These are phyloP conservation scores for Ylistrum balloti DNA, from an alignment of 1,140 invertebrate species.

Conservation along the genomic window DNA sequence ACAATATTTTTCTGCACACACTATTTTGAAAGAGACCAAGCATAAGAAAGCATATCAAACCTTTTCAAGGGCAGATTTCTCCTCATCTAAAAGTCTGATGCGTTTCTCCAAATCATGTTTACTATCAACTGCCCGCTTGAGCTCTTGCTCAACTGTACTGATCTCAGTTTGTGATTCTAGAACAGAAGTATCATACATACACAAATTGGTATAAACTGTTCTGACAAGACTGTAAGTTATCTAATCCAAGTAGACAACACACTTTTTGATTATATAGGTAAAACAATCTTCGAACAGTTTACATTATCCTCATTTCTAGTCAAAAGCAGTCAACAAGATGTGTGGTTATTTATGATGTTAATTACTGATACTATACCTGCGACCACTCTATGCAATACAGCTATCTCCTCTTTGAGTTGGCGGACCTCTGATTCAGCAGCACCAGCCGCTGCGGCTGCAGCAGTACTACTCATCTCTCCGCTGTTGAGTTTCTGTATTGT, in stretches of 20 bases:
- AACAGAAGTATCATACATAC: slow-evolving; percentile 60
- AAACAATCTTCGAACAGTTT: too few relatives aligned
- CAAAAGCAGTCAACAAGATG: too few relatives aligned
- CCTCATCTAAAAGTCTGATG: slow-evolving; percentile 72
- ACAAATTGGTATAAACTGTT: too few relatives aligned
- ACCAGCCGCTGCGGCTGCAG: slow-evolving; percentile 72
- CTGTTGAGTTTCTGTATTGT: slow-evolving; percentile 75
- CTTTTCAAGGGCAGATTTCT: slow-evolving; percentile 76
- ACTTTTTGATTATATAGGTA: background rate
- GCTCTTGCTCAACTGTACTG: slow-evolving; percentile 88
- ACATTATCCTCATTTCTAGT: too few relatives aligned
- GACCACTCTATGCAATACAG: slow-evolving; percentile 84
- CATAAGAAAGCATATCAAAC: slow-evolving; percentile 53
- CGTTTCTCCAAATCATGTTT: slow-evolving; percentile 88
- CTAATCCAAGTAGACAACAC: background rate
- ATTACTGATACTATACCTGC: slow-evolving; percentile 69
- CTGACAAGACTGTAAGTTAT: too few relatives aligned
- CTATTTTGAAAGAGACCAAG: background rate
- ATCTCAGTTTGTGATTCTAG: slow-evolving; percentile 79
- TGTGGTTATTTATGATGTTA: background rate
- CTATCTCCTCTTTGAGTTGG: slow-evolving; percentile 91
- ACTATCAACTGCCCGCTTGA: slow-evolving; percentile 87
- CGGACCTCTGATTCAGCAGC: slow-evolving; percentile 91
- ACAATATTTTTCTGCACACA: too few relatives aligned
- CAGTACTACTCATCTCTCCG: slow-evolving; percentile 70